Evolutionary conservation across 2,113 vertebrate species (phyloP).

Genomic region (Epinephelus moara): DNA sequence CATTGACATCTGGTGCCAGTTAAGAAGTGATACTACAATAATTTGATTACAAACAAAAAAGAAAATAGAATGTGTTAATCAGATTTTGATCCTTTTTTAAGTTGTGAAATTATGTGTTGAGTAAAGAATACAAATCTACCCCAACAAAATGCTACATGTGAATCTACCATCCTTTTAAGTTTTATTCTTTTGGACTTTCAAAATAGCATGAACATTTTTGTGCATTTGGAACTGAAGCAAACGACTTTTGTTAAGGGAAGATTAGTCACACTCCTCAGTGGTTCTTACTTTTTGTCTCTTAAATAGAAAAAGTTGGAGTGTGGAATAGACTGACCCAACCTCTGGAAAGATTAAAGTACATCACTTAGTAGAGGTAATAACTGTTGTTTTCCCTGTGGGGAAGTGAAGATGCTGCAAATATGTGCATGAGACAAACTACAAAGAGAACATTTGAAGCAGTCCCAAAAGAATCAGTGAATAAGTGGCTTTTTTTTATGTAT

Average conservation of each 20-base stretch:
- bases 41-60: neutral
- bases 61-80: neutral
- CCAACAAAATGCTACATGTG: neutral
- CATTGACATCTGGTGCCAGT: too few species aligned
- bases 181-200: neutral
- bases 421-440: neutral
- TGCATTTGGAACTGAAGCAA: neutral
- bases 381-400: neutral
- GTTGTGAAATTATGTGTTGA: neutral
- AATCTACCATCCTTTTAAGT: neutral
- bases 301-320: neutral
- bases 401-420: neutral
- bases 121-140: neutral
- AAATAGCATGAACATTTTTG: neutral
- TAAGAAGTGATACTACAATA: neutral
- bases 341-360: neutral
- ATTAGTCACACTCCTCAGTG: neutral
- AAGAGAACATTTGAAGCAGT: neutral
- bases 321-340: neutral
- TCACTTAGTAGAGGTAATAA: neutral
- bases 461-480: neutral
- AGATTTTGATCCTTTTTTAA: neutral
- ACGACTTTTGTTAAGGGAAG: neutral
- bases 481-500: too few species aligned
- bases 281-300: neutral